Evolutionary conservation across 1,140 invertebrate species (phyloP), one percentile per base, ranked within the genome.

Genomic region (Drosophila gunungcola): DNA sequence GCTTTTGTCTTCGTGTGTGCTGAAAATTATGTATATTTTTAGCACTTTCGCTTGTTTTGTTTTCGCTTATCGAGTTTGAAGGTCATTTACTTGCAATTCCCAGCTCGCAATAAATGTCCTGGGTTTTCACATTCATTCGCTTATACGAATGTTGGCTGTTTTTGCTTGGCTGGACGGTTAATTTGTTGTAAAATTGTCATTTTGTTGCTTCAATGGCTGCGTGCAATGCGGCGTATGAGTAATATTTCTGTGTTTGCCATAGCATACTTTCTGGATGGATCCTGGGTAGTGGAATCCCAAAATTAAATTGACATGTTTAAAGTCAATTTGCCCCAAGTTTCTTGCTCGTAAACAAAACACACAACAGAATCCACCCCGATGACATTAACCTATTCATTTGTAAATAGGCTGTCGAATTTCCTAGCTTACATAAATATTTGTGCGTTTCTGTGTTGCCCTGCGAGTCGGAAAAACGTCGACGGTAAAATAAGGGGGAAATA

Each of bases 341-440:
- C 29, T 32, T 62, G 46, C 74, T 57, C 82, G 73, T 88, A 88
- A 85, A 85, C 82, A 82, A 72, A 63, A 16, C 46, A n/a, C 46
- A n/a, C 42, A 32, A 36, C 41, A 41, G 62, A 65, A 27, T 68
- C 60, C 60, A n/a, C 41, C 45, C 27, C 55, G 11, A 55, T 63
- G 84, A 84, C 84, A 86, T 89, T 88, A 88, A 88, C 84, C 84
- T 88, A 89, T 89, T 88, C 84, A 89, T 88, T 88, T 88, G 84
- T 89, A 89, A 88, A 88, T 84, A 76, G 84, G 76, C 84, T 88
- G 84, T 88, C 84, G 84, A 88, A 89, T 89, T 89, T 73, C 62
- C 46, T 56, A 62, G 70, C 80, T 68, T 58, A 80, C 85, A 90
- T 90, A 89, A 89, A 89, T 89, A 89, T 89, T 89, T 89, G 85